Evolutionary conservation across 2,113 vertebrate genomes (phyloP).

Genomic region (Ursus arctos): DNA sequence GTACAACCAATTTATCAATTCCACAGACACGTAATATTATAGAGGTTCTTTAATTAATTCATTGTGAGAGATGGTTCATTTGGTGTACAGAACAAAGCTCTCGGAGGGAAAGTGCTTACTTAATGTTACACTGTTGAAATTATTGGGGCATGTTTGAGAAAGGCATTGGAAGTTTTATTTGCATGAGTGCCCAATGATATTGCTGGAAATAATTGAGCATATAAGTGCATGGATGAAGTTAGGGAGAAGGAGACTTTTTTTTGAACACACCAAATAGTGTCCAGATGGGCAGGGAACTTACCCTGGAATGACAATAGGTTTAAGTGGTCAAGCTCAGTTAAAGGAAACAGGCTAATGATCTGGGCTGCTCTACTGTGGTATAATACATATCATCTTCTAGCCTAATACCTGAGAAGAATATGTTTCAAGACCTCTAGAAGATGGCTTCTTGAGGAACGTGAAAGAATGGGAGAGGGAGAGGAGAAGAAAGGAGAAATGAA

Average conservation of each 20-base stretch:
- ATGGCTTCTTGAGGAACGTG: not conserved
- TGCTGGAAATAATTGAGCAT: not conserved
- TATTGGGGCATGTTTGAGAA: not conserved
- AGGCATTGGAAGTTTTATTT: not conserved
- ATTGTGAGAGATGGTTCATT: not conserved
- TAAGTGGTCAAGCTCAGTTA: not conserved
- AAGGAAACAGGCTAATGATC: not conserved
- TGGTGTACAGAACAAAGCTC: not conserved
- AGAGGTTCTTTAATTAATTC: not conserved
- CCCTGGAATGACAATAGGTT: not conserved
- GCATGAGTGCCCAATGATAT: not conserved
- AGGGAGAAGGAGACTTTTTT: conserved; percentile 2
- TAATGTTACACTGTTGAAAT: not conserved
- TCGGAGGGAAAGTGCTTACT: not conserved
- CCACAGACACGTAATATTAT: not conserved
- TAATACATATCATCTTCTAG: not conserved
- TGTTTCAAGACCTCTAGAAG: not conserved
- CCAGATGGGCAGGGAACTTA: not conserved
- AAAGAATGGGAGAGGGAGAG: not conserved
- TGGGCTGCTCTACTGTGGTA: not conserved
- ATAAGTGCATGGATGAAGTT: not conserved
- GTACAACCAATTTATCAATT: not conserved
- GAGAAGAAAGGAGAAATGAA: not conserved
- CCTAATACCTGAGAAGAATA: not conserved
- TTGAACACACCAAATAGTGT: not conserved